Base-by-base conservation (phyloP, 2,797 vertebrate genomes). In the Tragopan temminckii region DNA sequence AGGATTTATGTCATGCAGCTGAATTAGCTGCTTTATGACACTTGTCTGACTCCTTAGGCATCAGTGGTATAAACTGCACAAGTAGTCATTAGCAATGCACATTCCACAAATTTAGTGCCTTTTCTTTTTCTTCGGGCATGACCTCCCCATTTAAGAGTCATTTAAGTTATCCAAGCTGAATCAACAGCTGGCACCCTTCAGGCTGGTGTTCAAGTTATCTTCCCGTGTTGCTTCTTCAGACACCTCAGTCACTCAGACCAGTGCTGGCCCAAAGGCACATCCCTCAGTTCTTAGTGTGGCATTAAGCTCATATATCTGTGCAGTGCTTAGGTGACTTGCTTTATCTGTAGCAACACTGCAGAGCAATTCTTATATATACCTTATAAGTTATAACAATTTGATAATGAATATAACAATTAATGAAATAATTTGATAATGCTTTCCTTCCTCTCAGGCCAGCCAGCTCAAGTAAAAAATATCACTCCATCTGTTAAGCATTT, bases 171-270 rank as follows among this genome's bases (percentile, higher is more conserved):
- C 40, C 27, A 40, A 55, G 63, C 63, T 50, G 45, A 38, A 83
- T n/a, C n/a, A 78, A 53, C 24, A 59, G 52, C 2, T 0, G 23
- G 38, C 35, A 50, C 15, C 48, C 36, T 1, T 0, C 31, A 21
- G 55, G 14, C 31, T 74, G 33, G 35, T 5, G 5, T 35, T 84
- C 40, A 36, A 21, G n/a, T 43, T 45, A 13, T n/a, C 36, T 61
- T 61, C 35, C 53, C 5, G 3, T 15, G 20, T 35, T 71, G 45
- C 35, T 55, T 29, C 36, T 76, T 43, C n/a, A 71, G n/a, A 45
- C 9, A 15, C 25, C 18, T 75, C 21, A 24, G 40, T 52, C 63
- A 69, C 58, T 0, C 2, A 55, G n/a, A 31, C 16, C 9, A 43
- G 19, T 42, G 5, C 63, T 59, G 31, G 25, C 52, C 38, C 50